Base-by-base conservation (phyloP, 2,113 vertebrate species). In the Gasterosteus aculeatus region DNA sequence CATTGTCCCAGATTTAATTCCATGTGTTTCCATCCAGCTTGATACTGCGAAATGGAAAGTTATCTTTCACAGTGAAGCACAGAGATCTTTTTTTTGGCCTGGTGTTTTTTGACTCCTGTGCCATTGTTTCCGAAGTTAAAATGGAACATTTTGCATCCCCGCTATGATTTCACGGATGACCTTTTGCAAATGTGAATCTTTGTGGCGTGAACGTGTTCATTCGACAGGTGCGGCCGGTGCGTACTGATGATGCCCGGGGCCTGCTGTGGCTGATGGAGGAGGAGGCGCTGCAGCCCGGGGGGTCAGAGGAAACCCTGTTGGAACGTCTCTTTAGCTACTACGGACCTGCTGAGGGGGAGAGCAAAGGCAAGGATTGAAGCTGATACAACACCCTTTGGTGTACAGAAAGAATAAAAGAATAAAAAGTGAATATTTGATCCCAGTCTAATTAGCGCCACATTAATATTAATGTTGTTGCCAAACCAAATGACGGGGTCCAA, bases 201-300 rank as follows among this genome's bases (percentile, higher is more conserved):
- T 72, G 5, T 69, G 26, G 26, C 9, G 42, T 46, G 4, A 14
- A 31, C 19, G n/a, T 72, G 29, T 83, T 64, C 78, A 35, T 73
- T 29, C 66, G 47, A 76, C 91, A 97, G 96, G 96, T 98, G 10
- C 95, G 97, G 65, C 94, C 96, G 0, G 89, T 96, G 71, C 94
- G 94, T 68, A 95, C 96, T 0, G 97, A 99, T 0, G 97, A 99
- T 89, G 96, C 97, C 0, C 95, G 97, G 26, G 98, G 98, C 16
- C 91, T 99, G 75, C 89, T 99, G 61, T 99, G 98, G 98, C 92
- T 99, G 22, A 93, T 99, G 92, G 98, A 99, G 77, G 98, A 99
- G 91, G 97, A 99, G 89, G 96, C 95, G 0, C 75, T 96, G 82
- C 96, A 96, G 85, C 96, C 96, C 0, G 96, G 94, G 0, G 96